Conservation (phyloP, 2,888 invertebrate genomes). For the Drosophila pegasa region DNA sequence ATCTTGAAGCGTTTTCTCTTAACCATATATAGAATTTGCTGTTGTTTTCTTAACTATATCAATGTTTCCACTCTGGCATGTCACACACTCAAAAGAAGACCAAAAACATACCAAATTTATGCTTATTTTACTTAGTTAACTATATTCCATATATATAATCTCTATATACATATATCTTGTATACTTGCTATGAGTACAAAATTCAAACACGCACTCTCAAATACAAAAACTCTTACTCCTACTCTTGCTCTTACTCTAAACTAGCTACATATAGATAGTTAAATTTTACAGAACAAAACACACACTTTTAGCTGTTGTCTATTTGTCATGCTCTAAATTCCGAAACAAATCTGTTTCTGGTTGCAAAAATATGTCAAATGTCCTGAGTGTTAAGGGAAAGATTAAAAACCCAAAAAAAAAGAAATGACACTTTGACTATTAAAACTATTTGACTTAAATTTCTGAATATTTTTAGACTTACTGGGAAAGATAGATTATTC, state of each 20-base stretch:
- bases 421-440: neutral
- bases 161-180: slow-evolving; percentile 7
- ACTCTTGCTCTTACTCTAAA: slow-evolving; percentile 1
- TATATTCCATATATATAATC: slow-evolving; percentile 3
- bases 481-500: too few relatives aligned
- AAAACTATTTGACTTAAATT: too few relatives aligned
- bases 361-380: neutral
- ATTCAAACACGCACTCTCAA: slow-evolving; percentile 26
- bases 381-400: neutral
- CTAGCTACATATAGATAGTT: slow-evolving; percentile 18
- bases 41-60: slow-evolving; percentile 20
- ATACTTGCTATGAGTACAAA: slow-evolving; percentile 22
- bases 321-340: slow-evolving; percentile 15
- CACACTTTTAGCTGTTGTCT: slow-evolving; percentile 34
- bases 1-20: slow-evolving; percentile 14
- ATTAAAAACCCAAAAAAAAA: neutral
- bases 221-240: slow-evolving; percentile 7
- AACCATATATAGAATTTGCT: slow-evolving; percentile 20
- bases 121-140: slow-evolving; percentile 9
- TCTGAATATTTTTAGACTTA: too few relatives aligned
- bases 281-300: slow-evolving; percentile 7
- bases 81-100: slow-evolving; percentile 18
- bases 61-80: slow-evolving; percentile 29
- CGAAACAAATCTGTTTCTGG: slow-evolving; percentile 3
- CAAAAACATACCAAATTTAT: slow-evolving; percentile 1